phyloP scores from a whole-genome alignment of 1,140 invertebrate species.

The Camponotus pennsylvanicus region DNA sequence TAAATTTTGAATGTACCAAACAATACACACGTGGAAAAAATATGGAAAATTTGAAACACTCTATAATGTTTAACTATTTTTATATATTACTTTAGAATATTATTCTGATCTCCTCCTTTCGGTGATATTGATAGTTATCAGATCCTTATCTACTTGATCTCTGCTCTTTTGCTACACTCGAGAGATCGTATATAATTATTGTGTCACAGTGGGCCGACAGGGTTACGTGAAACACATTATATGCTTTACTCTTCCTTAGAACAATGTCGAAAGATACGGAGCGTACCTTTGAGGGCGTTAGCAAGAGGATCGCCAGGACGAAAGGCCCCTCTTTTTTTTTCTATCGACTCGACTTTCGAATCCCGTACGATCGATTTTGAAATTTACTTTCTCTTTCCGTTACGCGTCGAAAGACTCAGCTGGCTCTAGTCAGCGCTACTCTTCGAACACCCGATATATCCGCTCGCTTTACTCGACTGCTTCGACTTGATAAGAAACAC shows the following conservation, averaged over 20 bases:
- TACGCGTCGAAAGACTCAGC: constrained; percentile 48
- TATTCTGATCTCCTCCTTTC: constrained; percentile 19
- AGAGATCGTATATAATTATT: constrained; percentile 62
- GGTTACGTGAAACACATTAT: constrained; percentile 30
- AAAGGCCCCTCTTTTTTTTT: constrained; percentile 61
- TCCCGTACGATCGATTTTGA: constrained; percentile 19
- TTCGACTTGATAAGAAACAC: constrained; percentile 58
- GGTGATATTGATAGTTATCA: constrained; percentile 27
- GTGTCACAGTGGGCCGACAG: constrained; percentile 51
- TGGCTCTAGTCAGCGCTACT: constrained; percentile 51
- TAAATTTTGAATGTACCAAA: background rate
- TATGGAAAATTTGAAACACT: no score
- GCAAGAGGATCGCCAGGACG: constrained; percentile 64
- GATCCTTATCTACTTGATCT: constrained; percentile 29
- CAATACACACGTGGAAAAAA: background rate
- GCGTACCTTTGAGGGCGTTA: constrained; percentile 33
- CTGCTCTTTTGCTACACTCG: background rate
- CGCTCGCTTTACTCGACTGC: constrained; percentile 44
- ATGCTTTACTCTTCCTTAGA: constrained; percentile 43
- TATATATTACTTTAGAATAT: constrained; percentile 4
- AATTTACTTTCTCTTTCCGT: constrained; percentile 25
- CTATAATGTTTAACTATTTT: background rate
- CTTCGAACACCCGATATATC: constrained; percentile 51
- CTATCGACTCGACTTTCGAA: background rate
- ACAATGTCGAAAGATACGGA: constrained; percentile 1